Base-by-base conservation (phyloP, 2,888 invertebrate genomes). In the Eupithecia pulchellata region DNA sequence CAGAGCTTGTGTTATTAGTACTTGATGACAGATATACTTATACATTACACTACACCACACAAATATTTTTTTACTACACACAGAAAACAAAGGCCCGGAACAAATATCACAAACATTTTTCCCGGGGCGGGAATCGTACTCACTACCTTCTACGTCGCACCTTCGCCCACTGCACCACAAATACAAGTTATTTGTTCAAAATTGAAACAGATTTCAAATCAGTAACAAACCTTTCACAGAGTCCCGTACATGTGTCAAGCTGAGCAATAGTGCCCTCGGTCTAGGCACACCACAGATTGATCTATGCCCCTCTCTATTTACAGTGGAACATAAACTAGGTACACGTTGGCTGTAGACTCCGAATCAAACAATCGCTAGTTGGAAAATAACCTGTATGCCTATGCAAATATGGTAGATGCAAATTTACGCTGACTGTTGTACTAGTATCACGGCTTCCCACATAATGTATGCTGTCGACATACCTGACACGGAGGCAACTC, bases 401-500 rank as follows among this genome's bases (percentile, higher is more conserved):
- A 29, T 6, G 64, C 14, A 60, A 75, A 78, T 78, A 78, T 64
- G 67, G 52, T 25, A 60, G 60, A n/a, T 61, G 74, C 60, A 78
- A 70, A 74, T 70, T 55, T 66, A 68, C 55, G 32, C 8, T 72
- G 67, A 75, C 74, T 58, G 64, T 58, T 75, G 68, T 65, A 64
- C 69, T 73, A 76, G 79, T 81, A 87, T 87, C 86, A 85, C 78
- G 75, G 81, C 78, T 75, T 74, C 79, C 80, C 84, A 85, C 86
- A 87, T 89, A 90, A 90, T 90, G 85, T 90, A 89, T 87, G 88
- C 89, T 84, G 88, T 85, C 88, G 83, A 85, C 89, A 87, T 86
- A 83, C 82, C 86, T 87, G 89, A 89, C 87, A 86, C 81, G 77
- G 76, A 84, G 84, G 84, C 86, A 86, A 90, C 87, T 91, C 88